These are phyloP conservation scores for Euproctis similis DNA, from an alignment of 2,888 invertebrate species.

Conservation along the genomic window DNA sequence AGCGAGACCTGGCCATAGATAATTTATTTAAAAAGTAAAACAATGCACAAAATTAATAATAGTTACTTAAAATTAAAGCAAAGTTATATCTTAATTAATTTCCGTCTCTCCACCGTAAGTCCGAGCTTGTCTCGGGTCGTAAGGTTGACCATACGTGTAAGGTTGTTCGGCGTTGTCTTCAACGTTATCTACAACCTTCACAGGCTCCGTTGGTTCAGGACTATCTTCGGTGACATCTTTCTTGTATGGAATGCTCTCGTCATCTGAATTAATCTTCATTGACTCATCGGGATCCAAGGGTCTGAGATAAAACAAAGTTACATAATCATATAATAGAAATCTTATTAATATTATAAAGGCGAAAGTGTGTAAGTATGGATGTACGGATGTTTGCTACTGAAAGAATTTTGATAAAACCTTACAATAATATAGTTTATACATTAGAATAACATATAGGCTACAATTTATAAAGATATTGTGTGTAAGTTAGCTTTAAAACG, in stretches of 20 bases:
- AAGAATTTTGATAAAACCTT: too few relatives aligned
- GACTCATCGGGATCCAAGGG: conserved; percentile 63
- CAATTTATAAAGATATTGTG: too few relatives aligned
- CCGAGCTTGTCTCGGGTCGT: conserved; percentile 23
- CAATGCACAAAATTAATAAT: too few relatives aligned
- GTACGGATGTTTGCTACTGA: too few relatives aligned
- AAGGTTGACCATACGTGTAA: conserved; percentile 37
- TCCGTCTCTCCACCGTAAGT: conserved; percentile 63
- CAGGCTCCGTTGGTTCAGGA: conserved; percentile 51
- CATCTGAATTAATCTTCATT: conserved; percentile 59
- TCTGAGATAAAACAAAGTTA: conserved; percentile 15
- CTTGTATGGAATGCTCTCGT: conserved; percentile 68
- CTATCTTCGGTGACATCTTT: conserved; percentile 57
- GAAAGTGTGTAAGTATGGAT: too few relatives aligned
- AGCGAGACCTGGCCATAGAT: too few relatives aligned
- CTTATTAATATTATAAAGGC: too few relatives aligned
- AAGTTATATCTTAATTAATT: conserved; percentile 41
- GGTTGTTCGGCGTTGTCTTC: conserved; percentile 25
- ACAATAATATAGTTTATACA: too few relatives aligned
- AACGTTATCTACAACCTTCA: conserved; percentile 38
- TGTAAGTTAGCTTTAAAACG: too few relatives aligned
- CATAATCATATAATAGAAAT: too few relatives aligned
- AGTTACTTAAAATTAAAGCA: neutral
- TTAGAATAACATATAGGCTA: too few relatives aligned
- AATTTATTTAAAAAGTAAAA: too few relatives aligned